Base-by-base conservation (phyloP, 2,113 vertebrate species). In the Dipodomys ordii region DNA sequence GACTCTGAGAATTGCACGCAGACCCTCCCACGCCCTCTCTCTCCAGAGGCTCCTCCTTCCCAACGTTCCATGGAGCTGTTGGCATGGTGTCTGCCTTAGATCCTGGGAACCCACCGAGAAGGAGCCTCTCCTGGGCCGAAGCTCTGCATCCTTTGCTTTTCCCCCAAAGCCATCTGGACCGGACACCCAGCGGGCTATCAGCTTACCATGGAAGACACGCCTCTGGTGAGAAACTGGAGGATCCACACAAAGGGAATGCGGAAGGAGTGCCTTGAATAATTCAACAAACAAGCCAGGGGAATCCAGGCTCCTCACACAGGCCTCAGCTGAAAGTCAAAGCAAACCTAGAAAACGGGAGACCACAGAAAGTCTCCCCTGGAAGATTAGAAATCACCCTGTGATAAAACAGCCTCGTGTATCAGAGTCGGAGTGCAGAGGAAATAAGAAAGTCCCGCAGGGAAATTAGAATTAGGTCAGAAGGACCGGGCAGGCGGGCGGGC, bases 381-480 rank as follows among this genome's bases (percentile, higher is more conserved):
- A 96, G 92, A 96, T 88, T 93, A 68, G 81, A 57, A 81, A 93
- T 92, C 60, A 1, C 79, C 79, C 11, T 2, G 32, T 76, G 88
- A 95, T 96, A 88, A 95, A 88, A 46, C 68, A 93, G 57, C 80
- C 39, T 74, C 39, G 0, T 49, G 67, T 28, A 86, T 95, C 88
- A 91, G 79, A 85, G 93, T 46, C 62, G 22, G 88, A 65, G 8
- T 80, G 0, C 3, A 65, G 90, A 96, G 86, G 80, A 96, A 95
- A 94, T 81, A 93, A 93, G 92, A 93, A 90, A 91, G 87, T 74
- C 32, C 80, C 87, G 69, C 76, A 30, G 79, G 77, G 69, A 74
- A 91, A 88, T 87, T 84, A 88, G 88, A 97, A 93, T 39, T 81
- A 81, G 86, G 90, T 90, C 94, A 87, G 72, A 39, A 89, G 90